A percentile compares a stretch with the other conserved stretches of the same genome.
These are phyloP conservation scores for Sylvia borin DNA, from an alignment of 2,797 vertebrate species.

Conservation along the genomic window DNA sequence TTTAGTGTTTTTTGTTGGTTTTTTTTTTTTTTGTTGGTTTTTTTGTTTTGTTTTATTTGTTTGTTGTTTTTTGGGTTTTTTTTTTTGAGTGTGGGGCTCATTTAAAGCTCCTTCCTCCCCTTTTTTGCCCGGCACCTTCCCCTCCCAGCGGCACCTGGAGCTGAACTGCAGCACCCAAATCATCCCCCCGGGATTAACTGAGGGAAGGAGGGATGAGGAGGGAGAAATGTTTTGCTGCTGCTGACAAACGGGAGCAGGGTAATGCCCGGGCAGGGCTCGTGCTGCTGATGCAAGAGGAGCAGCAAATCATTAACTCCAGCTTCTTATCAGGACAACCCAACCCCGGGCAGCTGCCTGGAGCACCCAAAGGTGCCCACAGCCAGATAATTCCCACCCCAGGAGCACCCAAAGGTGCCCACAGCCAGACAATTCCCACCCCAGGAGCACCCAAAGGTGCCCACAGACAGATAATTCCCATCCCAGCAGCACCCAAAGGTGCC, in stretches of 20 bases:
- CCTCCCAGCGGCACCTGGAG: neutral
- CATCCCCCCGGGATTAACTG: neutral
- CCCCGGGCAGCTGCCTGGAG: neutral
- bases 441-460: neutral
- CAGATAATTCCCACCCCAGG: neutral
- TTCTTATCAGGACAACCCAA: accelerated
- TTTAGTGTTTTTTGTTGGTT: no score
- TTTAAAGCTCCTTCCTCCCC: neutral
- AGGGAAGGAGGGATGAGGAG: neutral
- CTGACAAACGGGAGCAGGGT: neutral
- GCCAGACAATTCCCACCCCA: neutral
- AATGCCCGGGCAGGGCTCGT: neutral
- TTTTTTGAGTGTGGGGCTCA: neutral
- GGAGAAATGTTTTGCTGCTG: neutral
- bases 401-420: neutral
- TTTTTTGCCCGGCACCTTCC: neutral
- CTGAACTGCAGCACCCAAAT: neutral
- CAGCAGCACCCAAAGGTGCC: neutral
- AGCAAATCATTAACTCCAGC: neutral
- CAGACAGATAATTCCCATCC: neutral
- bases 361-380: neutral
- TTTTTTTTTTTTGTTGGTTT: no score
- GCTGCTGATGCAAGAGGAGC: neutral
- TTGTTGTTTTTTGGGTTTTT: no score
- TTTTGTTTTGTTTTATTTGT: no score